These are phyloP conservation scores for Leptopilina syphax DNA, from an alignment of 2,888 invertebrate genomes.

Conservation along the genomic window DNA sequence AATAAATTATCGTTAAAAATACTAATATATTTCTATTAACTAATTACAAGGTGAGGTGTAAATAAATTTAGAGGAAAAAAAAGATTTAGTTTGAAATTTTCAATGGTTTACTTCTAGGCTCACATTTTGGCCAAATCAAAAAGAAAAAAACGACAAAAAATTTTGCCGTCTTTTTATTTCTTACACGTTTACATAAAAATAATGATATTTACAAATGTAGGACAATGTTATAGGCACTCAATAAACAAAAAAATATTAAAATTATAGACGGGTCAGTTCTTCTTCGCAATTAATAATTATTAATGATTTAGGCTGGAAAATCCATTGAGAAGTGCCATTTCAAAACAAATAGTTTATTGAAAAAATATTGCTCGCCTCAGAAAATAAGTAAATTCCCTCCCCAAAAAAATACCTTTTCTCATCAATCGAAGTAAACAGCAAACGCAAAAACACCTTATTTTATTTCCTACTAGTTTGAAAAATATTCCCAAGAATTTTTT, in stretches of 20 bases:
- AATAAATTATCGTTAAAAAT: too few species aligned
- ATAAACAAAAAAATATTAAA: conserved; percentile 67
- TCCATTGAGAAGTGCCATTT: conserved; percentile 42
- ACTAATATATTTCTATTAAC: too few species aligned
- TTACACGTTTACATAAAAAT: conserved; percentile 72
- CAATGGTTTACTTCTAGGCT: conserved; percentile 40
- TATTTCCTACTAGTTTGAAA: background rate
- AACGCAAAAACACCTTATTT: background rate
- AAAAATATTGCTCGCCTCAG: background rate
- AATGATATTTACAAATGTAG: conserved; percentile 74
- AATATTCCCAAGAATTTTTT: too few species aligned
- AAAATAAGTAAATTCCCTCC: background rate
- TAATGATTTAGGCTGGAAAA: background rate
- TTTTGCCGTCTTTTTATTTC: conserved; percentile 54
- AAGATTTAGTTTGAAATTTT: background rate
- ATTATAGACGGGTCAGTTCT: conserved; percentile 43
- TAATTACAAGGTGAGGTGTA: background rate
- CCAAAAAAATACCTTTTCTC: background rate
- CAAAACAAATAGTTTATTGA: background rate
- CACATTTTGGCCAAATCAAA: conserved; percentile 31
- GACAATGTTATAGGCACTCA: conserved; percentile 72
- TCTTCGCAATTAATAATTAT: conserved; percentile 12
- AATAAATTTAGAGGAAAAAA: conserved; percentile 1
- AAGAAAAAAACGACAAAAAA: conserved; percentile 54
- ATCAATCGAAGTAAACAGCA: conserved; percentile 37